Base-by-base conservation (phyloP, 2,113 vertebrate genomes). In the Balaeniceps rex region DNA sequence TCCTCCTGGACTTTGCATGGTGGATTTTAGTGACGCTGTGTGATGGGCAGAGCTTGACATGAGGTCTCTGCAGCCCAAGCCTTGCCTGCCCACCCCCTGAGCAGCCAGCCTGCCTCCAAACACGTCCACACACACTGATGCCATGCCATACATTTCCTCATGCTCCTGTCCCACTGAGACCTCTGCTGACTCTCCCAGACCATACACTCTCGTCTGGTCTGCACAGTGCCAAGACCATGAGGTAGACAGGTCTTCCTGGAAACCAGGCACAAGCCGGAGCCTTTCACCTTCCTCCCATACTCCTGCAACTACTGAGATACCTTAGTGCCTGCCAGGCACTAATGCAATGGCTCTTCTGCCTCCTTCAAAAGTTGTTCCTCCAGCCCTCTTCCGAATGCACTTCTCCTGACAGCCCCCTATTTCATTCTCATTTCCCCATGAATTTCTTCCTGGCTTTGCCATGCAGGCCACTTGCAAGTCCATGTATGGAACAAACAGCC, bases 11-110 rank as follows among this genome's bases (percentile, higher is more conserved):
- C 34, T 55, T 77, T 55, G 40, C 58, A 71, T 63, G 25, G 12
- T 46, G 55, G 36, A 34, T 19, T 74, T 74, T 14, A 74, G 63
- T n/a, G 36, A 57, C 64, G 40, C 7, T 90, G 23, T 75, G 12
- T n/a, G 47, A 76, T 1, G 3, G 65, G 18, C 42, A 2, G 1
- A 88, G 66, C n/a, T 36, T 61, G 44, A 88, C 0, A 0, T 31
- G 75, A 66, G 28, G 55, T 51, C 75, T 68, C 70, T 63, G 12
- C 51, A 91, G 51, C 12, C 24, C 49, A 8, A 71, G 28, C 6
- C 46, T 65, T 87, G 46, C 54, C n/a, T 63, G 31, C 25, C 28
- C 46, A 70, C 11, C 11, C 10, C 13, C 18, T 38, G 18, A 64
- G 52, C 70, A 74, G 49, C 19, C 44, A 94, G 55, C 17, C 34